Evolutionary conservation across 2,113 vertebrate genomes (phyloP).

Genomic region (Xyliphius kryptos): DNA sequence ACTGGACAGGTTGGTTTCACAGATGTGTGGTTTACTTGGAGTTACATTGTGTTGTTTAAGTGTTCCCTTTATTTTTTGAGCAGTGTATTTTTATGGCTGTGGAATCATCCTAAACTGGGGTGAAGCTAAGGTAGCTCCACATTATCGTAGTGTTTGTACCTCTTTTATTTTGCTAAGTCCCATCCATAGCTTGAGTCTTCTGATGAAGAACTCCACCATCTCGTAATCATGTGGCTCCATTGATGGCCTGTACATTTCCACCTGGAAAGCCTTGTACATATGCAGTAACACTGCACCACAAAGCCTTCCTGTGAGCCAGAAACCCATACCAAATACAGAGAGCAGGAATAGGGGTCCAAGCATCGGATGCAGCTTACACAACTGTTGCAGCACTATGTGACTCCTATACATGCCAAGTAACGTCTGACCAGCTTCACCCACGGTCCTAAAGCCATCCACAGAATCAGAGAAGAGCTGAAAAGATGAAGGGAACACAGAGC

Average conservation of each 20-base stretch:
- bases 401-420: slow-evolving; percentile 23
- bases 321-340: slow-evolving; percentile 40
- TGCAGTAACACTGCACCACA: slow-evolving; percentile 58
- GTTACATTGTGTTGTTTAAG: too few relatives aligned
- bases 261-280: slow-evolving; percentile 50
- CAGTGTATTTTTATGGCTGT: too few relatives aligned
- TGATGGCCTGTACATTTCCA: slow-evolving; percentile 53
- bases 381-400: slow-evolving; percentile 41
- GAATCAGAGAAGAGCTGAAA: slow-evolving; percentile 62
- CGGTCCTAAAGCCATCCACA: slow-evolving; percentile 55
- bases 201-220: slow-evolving; percentile 75
- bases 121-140: too few relatives aligned
- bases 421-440: slow-evolving; percentile 38
- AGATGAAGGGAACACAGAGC: neutral
- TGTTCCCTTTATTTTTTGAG: too few relatives aligned
- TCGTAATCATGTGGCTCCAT: slow-evolving; percentile 69
- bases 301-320: slow-evolving; percentile 56
- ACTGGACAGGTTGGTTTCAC: too few relatives aligned
- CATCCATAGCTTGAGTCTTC: slow-evolving; percentile 71
- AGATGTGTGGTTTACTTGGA: too few relatives aligned
- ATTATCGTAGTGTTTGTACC: slow-evolving; percentile 49
- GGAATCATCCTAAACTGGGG: too few relatives aligned
- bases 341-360: slow-evolving; percentile 57
- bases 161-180: slow-evolving; percentile 71
- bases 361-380: slow-evolving; percentile 53